These are phyloP conservation scores for Eretmochelys imbricata DNA, from an alignment of 2,113 vertebrate species.

Conservation along the genomic window DNA sequence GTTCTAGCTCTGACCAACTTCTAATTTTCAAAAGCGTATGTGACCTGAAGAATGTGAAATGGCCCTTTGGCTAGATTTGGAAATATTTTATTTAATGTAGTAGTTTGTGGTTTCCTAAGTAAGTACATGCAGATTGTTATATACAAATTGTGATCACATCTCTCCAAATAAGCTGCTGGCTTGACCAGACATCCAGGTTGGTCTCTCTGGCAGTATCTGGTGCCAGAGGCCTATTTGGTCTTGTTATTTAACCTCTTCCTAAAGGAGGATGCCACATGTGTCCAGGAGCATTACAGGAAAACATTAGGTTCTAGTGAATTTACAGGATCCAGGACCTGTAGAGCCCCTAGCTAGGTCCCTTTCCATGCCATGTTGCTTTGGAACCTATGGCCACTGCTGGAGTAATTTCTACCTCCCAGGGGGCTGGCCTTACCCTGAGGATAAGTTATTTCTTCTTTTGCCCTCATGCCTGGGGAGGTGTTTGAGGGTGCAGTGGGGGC, in stretches of 20 bases:
- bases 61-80: background rate
- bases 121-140: background rate
- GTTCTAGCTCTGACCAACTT: background rate
- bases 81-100: background rate
- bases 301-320: background rate
- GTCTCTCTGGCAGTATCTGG: background rate
- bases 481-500: background rate
- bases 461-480: background rate
- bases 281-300: background rate
- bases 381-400: background rate
- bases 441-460: background rate
- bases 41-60: background rate
- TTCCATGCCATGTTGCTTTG: background rate
- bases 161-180: background rate
- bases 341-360: too few relatives aligned
- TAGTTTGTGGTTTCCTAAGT: background rate
- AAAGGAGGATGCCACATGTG: background rate
- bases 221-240: background rate
- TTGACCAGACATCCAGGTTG: background rate
- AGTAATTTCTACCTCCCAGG: background rate
- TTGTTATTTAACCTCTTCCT: background rate
- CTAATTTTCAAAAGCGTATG: background rate
- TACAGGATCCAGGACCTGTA: background rate
- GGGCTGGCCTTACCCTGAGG: background rate
- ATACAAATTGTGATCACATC: background rate